phyloP scores from a whole-genome alignment of 2,888 invertebrate species.

The Drosophila nigricruria region DNA sequence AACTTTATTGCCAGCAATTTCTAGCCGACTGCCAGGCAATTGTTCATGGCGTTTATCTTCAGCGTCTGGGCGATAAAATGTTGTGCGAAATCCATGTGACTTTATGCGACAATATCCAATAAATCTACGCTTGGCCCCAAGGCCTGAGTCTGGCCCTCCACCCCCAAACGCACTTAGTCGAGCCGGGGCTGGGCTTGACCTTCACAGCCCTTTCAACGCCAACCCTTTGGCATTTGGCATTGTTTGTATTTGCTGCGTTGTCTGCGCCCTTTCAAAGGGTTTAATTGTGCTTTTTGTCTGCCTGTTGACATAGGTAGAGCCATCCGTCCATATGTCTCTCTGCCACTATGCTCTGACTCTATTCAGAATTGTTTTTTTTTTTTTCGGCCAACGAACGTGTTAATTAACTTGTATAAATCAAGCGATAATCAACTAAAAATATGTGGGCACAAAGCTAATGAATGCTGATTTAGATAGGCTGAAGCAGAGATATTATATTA shows the following conservation, averaged over 20 bases:
- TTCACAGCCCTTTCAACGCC: constrained; percentile 48
- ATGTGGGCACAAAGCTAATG: constrained; percentile 12
- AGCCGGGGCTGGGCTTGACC: constrained; percentile 50
- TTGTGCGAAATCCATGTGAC: constrained; percentile 69
- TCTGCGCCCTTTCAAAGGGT: constrained; percentile 70
- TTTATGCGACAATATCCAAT: constrained; percentile 80
- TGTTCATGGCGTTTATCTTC: constrained; percentile 76
- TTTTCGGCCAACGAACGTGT: constrained; percentile 64
- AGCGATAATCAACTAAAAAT: constrained; percentile 43
- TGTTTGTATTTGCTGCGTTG: constrained; percentile 64
- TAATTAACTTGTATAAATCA: constrained; percentile 80
- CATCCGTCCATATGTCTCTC: constrained; percentile 40
- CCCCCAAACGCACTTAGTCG: not conserved
- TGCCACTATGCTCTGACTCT: not conserved
- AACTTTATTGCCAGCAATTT: constrained; percentile 48
- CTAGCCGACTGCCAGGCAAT: constrained; percentile 48
- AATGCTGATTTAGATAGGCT: constrained; percentile 3
- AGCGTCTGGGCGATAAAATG: constrained; percentile 74
- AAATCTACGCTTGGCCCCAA: constrained; percentile 65
- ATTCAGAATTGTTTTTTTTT: constrained; percentile 47
- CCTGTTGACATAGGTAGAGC: constrained; percentile 71
- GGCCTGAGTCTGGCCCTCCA: constrained; percentile 16
- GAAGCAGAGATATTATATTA: not conserved
- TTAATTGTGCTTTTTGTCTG: constrained; percentile 75
- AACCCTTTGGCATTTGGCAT: constrained; percentile 40